A percentile compares a stretch with the other conserved stretches of the same genome.
Conservation (phyloP, 2,797 vertebrate species). For the Mionectes olivaceus region DNA sequence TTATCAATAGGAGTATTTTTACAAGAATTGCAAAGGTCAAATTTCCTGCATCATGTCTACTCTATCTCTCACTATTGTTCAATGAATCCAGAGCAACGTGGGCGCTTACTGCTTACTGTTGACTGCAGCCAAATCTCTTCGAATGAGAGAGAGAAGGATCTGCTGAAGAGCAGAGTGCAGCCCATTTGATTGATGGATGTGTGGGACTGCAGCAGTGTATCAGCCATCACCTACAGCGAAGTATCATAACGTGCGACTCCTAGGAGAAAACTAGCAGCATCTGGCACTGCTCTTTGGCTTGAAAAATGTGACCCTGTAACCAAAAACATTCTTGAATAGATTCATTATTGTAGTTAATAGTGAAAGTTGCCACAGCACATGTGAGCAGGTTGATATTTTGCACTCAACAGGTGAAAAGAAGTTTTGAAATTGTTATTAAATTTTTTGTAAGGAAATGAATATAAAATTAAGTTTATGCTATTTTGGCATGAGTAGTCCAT, state of each 20-base stretch:
- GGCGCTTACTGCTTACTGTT: not conserved
- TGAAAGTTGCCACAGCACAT: not conserved
- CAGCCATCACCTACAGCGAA: not conserved
- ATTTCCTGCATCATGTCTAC: not conserved
- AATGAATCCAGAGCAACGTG: not conserved
- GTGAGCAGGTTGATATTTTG: not conserved
- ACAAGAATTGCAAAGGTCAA: not conserved
- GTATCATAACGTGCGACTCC: not conserved
- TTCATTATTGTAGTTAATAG: not conserved
- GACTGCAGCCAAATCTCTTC: not conserved
- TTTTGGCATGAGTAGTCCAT: not conserved
- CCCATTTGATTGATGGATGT: too few species aligned
- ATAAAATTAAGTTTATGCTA: not conserved
- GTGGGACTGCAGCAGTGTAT: not conserved
- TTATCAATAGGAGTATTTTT: not conserved
- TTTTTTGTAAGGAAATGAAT: not conserved
- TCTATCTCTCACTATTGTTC: not conserved
- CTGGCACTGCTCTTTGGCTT: not conserved
- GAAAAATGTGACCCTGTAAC: not conserved
- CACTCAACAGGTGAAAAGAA: not conserved
- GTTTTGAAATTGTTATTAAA: not conserved
- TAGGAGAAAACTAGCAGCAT: not conserved
- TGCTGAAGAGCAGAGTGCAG: rapidly evolving
- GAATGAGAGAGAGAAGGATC: not conserved
- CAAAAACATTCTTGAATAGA: not conserved